These are phyloP conservation scores for Dasysyrphus tricinctus DNA, from an alignment of 2,888 invertebrate genomes.

Conservation along the genomic window DNA sequence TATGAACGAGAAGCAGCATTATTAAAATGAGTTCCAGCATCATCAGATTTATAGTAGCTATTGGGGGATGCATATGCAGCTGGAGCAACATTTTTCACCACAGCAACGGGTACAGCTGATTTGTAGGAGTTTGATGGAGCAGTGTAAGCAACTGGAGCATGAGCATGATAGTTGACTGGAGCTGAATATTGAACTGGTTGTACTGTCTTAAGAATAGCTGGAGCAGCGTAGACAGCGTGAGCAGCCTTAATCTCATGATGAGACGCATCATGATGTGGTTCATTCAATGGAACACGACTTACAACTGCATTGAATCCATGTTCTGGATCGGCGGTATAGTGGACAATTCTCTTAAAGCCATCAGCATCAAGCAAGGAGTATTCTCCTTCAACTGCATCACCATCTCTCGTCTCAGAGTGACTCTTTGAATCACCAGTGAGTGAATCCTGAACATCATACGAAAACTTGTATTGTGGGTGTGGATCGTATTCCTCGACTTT, in stretches of 20 bases:
- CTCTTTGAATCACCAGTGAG: slow-evolving; percentile 77
- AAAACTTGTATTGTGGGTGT: slow-evolving; percentile 77
- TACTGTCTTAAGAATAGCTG: slow-evolving; percentile 51
- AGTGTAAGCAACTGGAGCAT: slow-evolving; percentile 15
- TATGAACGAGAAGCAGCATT: not conserved
- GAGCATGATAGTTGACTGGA: slow-evolving; percentile 62
- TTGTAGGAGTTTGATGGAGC: slow-evolving; percentile 13
- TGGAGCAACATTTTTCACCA: not conserved
- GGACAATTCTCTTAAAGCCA: slow-evolving; percentile 76
- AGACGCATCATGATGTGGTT: slow-evolving; percentile 48
- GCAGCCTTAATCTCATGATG: slow-evolving; percentile 27
- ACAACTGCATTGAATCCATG: slow-evolving; percentile 78
- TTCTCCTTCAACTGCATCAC: slow-evolving; percentile 77
- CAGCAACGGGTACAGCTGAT: not conserved
- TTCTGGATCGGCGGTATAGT: slow-evolving; percentile 76
- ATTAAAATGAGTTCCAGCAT: not conserved
- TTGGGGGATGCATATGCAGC: not conserved
- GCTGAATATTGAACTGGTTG: slow-evolving; percentile 43
- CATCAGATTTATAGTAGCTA: slow-evolving; percentile 20
- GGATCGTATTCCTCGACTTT: slow-evolving; percentile 76
- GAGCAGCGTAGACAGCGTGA: slow-evolving; percentile 53
- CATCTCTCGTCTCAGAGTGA: slow-evolving; percentile 76
- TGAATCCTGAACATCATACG: slow-evolving; percentile 77
- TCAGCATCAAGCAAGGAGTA: slow-evolving; percentile 77
- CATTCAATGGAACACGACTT: slow-evolving; percentile 63